phyloP scores from a whole-genome alignment of 2,113 vertebrate genomes.

The Zosterops pallidus region DNA sequence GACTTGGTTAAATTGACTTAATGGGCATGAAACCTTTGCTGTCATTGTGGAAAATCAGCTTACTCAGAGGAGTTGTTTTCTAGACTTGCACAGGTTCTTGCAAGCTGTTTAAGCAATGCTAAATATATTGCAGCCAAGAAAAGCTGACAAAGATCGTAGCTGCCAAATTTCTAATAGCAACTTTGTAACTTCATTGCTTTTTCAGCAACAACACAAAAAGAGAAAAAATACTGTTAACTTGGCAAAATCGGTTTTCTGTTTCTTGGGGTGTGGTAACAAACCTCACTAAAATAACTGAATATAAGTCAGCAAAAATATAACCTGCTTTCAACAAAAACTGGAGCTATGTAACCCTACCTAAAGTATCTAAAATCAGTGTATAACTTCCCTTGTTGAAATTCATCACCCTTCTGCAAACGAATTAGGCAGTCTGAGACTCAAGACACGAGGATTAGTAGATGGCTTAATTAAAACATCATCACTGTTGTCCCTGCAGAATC shows the following conservation, averaged over 20 bases:
- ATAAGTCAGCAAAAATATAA: not conserved
- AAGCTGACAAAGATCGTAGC: not conserved
- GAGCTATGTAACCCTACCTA: not conserved
- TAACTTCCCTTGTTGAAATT: slow-evolving; percentile 17
- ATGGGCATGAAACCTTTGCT: not conserved
- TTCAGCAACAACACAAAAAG: not conserved
- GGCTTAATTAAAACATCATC: slow-evolving; percentile 56
- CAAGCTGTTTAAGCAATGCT: slow-evolving; percentile 7
- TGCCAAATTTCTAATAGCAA: slow-evolving; percentile 40
- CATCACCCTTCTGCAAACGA: not conserved
- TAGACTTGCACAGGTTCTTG: not conserved
- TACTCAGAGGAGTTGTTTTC: not conserved
- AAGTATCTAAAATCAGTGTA: not conserved
- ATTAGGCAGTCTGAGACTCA: slow-evolving; percentile 31
- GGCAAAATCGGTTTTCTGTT: not conserved
- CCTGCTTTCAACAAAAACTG: not conserved
- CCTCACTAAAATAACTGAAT: not conserved
- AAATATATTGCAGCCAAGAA: slow-evolving; percentile 29
- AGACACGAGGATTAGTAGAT: slow-evolving; percentile 38
- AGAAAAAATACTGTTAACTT: slow-evolving; percentile 22
- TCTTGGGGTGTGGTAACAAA: not conserved
- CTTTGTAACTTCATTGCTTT: slow-evolving; percentile 23
- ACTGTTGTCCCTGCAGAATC: slow-evolving; percentile 38
- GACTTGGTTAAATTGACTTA: not conserved
- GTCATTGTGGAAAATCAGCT: not conserved